phyloP scores from a whole-genome alignment of 37 sponge, comb jelly and placozoan species.

The Crambe crambe region DNA sequence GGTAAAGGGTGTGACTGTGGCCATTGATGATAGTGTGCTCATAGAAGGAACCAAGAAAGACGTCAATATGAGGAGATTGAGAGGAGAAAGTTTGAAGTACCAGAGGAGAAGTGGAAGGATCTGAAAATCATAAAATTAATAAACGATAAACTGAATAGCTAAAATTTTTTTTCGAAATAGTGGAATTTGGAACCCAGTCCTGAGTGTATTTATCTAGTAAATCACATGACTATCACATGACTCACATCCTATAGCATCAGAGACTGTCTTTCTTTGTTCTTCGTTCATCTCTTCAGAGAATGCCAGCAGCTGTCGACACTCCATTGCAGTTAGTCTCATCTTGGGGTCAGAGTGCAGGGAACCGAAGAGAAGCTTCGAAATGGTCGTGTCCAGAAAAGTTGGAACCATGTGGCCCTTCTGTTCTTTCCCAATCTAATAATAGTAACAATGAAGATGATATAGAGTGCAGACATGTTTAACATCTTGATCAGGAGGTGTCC shows the following conservation, averaged over 20 bases:
- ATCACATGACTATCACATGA: not conserved
- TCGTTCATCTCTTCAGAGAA: conserved; percentile 11
- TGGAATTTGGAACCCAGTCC: too few relatives aligned
- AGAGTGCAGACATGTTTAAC: too few relatives aligned
- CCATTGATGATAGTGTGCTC: not conserved
- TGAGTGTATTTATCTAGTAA: too few relatives aligned
- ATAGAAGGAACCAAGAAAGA: conserved; percentile 27
- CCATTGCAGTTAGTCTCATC: conserved; percentile 36
- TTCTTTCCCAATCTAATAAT: conserved; percentile 29
- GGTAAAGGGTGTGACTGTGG: not conserved
- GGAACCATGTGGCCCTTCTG: conserved; percentile 20
- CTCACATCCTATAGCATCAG: conserved; percentile 33
- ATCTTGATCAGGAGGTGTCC: too few relatives aligned
- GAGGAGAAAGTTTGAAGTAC: not conserved
- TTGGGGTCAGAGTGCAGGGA: conserved; percentile 27
- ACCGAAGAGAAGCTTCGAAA: conserved; percentile 29
- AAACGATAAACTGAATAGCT: not conserved
- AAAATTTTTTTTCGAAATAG: too few relatives aligned
- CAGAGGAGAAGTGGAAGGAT: not conserved
- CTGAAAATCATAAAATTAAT: conserved; percentile 7
- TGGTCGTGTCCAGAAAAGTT: conserved; percentile 17
- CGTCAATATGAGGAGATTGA: conserved; percentile 1
- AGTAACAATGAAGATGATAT: too few relatives aligned
- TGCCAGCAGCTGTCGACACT: conserved; percentile 28
- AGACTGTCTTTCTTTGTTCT: conserved; percentile 3